Evolutionary conservation across 2,888 invertebrate species (phyloP).

Genomic region (Crossocerus cetratus): DNA sequence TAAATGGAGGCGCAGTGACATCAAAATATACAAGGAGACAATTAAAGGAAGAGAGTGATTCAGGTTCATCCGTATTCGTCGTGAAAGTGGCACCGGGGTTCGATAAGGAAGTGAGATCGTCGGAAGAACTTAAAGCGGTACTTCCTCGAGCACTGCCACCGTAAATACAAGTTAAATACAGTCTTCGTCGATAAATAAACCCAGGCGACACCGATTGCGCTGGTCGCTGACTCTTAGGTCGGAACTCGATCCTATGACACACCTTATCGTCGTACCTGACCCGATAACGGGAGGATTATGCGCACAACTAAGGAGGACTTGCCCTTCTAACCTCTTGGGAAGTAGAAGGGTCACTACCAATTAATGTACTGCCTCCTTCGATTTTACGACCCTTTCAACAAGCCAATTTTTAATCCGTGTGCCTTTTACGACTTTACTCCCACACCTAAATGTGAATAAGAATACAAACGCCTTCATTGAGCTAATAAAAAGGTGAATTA

Average conservation of each 20-base stretch:
- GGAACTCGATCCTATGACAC: not conserved
- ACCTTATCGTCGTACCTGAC: conserved; percentile 23
- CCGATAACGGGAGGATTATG: conserved; percentile 3
- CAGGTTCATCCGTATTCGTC: not conserved
- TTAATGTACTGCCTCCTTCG: too few relatives aligned
- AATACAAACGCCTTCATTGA: not conserved
- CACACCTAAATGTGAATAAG: not conserved
- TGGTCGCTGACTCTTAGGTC: conserved; percentile 30
- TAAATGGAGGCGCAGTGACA: too few relatives aligned
- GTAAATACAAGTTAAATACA: conserved; percentile 12
- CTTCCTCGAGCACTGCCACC: conserved; percentile 25
- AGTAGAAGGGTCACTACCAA: too few relatives aligned
- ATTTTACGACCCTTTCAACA: too few relatives aligned
- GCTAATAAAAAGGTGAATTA: too few relatives aligned
- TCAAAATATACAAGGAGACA: too few relatives aligned
- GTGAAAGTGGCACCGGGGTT: not conserved
- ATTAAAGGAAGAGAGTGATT: too few relatives aligned
- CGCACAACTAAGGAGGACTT: too few relatives aligned
- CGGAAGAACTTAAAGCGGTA: conserved; percentile 15
- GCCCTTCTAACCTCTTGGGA: too few relatives aligned
- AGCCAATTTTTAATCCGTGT: too few relatives aligned
- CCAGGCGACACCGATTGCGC: conserved; percentile 19
- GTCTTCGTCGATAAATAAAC: conserved; percentile 43
- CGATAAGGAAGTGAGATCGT: not conserved
- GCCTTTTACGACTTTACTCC: too few relatives aligned